Percentiles rank a stretch among this genome's conserved stretches.
Evolutionary conservation across 1,140 invertebrate genomes (phyloP).

Genomic region (Odontomachus brunneus): DNA sequence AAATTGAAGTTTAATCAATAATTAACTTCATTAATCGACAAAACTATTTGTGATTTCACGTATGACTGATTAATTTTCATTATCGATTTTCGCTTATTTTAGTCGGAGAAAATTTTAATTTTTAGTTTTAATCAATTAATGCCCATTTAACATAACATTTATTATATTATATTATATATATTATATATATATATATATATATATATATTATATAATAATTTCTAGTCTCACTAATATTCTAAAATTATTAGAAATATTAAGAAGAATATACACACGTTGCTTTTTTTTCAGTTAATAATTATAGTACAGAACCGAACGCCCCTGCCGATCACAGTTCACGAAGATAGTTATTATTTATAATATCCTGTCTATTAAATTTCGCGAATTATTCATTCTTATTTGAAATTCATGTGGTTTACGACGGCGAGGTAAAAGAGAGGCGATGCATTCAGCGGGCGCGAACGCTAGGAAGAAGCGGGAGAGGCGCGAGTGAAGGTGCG

Average conservation of each 20-base stretch:
- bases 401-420: constrained; percentile 37
- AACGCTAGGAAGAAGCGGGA: constrained; percentile 26
- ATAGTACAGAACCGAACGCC: no score
- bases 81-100: no score
- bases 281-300: background rate
- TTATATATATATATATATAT: no score
- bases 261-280: background rate
- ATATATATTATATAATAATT: no score
- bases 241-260: background rate
- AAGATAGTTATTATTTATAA: background rate
- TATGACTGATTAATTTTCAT: no score
- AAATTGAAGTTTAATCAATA: no score
- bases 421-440: background rate
- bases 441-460: constrained; percentile 7
- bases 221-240: background rate
- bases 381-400: constrained; percentile 17
- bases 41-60: no score
- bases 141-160: no score
- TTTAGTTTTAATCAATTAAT: no score
- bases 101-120: no score
- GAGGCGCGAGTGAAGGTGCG: background rate
- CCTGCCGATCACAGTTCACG: background rate
- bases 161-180: no score
- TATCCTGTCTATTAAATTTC: constrained; percentile 6
- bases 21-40: no score